These are phyloP conservation scores for cat (Felis catus) DNA, from an alignment of 2,113 vertebrate species.

Conservation along the genomic window DNA sequence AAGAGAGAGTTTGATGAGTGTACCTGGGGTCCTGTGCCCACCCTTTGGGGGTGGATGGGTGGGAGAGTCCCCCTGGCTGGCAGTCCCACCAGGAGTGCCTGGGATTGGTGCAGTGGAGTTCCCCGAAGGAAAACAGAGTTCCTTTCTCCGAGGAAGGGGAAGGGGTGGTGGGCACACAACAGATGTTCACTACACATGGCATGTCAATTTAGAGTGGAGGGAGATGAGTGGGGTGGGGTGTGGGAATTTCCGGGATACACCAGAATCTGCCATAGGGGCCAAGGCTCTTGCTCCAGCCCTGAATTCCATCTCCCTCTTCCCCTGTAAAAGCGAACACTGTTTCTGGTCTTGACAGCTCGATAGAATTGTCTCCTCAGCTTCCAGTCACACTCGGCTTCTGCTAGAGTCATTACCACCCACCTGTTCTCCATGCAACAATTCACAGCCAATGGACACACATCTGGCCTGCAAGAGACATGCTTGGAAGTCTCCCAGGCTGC, in stretches of 20 bases:
- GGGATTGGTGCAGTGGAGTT: not conserved
- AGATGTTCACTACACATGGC: conserved; percentile 61
- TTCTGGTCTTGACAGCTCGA: conserved; percentile 75
- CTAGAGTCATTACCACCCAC: conserved; percentile 85
- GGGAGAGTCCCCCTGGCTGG: not conserved
- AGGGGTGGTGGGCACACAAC: not conserved
- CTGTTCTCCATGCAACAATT: conserved; percentile 85
- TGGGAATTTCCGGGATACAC: conserved; percentile 64
- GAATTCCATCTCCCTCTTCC: not conserved
- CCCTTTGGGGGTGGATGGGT: not conserved
- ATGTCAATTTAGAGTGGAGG: conserved; percentile 41
- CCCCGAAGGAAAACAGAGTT: conserved; percentile 49
- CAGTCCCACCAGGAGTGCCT: not conserved
- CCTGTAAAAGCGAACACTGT: conserved; percentile 45
- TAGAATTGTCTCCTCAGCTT: conserved; percentile 82
- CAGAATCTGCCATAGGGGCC: conserved; percentile 48
- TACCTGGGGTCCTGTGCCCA: not conserved
- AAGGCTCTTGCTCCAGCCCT: conserved; percentile 49
- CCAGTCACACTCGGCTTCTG: conserved; percentile 75
- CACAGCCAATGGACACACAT: conserved; percentile 85
- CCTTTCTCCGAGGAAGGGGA: conserved; percentile 1
- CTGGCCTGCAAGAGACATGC: conserved; percentile 84
- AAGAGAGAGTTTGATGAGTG: not conserved
- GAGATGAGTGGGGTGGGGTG: not conserved
- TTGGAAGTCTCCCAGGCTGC: conserved; percentile 83